A percentile compares a stretch with the other conserved stretches of the same genome.
Conservation (phyloP, 2,113 vertebrate species). For the Ochotona princeps region DNA sequence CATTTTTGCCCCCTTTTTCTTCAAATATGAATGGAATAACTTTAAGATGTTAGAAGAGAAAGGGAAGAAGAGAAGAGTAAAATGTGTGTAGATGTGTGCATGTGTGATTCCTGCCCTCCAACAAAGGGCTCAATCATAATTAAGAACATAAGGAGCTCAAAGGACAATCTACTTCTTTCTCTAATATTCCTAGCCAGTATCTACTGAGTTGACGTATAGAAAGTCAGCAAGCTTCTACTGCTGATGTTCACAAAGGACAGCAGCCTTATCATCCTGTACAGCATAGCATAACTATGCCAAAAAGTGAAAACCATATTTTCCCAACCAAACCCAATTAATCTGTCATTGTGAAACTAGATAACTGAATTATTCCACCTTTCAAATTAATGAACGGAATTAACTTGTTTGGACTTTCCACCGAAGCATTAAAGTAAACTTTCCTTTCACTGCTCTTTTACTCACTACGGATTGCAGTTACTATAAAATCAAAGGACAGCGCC, state of each 20-base stretch:
- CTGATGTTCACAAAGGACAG: neutral
- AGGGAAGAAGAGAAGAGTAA: neutral
- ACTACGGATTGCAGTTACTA: neutral
- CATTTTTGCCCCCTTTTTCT: neutral
- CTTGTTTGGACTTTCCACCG: neutral
- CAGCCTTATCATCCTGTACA: neutral
- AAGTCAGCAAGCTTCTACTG: neutral
- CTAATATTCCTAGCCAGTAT: neutral
- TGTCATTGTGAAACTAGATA: slow-evolving; percentile 7
- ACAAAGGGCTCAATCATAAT: neutral
- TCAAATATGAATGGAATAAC: neutral
- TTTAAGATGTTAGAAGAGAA: neutral
- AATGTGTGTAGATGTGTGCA: neutral
- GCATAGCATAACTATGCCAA: slow-evolving; percentile 14
- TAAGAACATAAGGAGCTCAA: neutral
- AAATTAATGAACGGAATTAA: slow-evolving; percentile 24
- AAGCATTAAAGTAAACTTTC: slow-evolving; percentile 11
- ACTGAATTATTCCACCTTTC: slow-evolving; percentile 16
- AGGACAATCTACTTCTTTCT: neutral
- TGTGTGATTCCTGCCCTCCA: neutral
- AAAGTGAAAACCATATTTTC: neutral
- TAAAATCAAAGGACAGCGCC: neutral
- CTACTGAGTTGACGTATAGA: neutral
- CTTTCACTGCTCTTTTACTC: neutral
- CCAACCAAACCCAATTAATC: neutral